Base-by-base conservation (phyloP, 2,888 invertebrate genomes). In the Hypolimnas misippus region DNA sequence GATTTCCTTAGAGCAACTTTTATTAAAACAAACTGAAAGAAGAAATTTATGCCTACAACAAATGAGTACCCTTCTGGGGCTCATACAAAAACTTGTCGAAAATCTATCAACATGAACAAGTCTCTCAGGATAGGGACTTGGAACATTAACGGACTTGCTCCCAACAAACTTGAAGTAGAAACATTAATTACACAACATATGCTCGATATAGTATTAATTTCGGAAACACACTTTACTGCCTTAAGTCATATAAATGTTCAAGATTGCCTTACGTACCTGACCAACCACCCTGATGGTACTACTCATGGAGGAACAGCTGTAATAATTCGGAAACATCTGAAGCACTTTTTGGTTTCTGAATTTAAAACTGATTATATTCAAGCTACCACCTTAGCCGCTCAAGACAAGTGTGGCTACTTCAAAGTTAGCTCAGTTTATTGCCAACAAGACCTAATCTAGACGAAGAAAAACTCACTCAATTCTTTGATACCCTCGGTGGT, bases 111-210 rank as follows among this genome's bases (percentile, higher is more conserved):
- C 2, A 38, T 46, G 14, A 19, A 10, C 50, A 14, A 29, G 10
- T 29, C 2, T 3, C 19, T 19, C 17, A 52, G 31, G 33, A 46
- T 69, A 29, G 69, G 64, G n/a, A 62, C 62, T 0, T 67, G 63
- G 63, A 69, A 70, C 58, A 51, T 64, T n/a, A 62, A 70, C 53
- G 64, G 67, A 2, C 19, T 70, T 21, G 10, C 65, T 5, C 53
- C 65, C 12, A 67, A 64, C 6, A 61, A 54, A 54, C 0, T 35
- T n/a, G 66, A 69, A 7, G 14, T 60, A 2, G 59, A 58, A n/a
- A 2, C 49, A 2, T 14, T 62, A 0, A 44, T 65, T 3, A n/a
- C 12, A 8, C 1, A 7, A 14, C 58, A 62, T 25, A 63, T 58
- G 6, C 8, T 70, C 0, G 67, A 73, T 17, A 49, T 67, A 1